Conservation (phyloP, 2,113 vertebrate genomes). For the Nansenia antarctica region DNA sequence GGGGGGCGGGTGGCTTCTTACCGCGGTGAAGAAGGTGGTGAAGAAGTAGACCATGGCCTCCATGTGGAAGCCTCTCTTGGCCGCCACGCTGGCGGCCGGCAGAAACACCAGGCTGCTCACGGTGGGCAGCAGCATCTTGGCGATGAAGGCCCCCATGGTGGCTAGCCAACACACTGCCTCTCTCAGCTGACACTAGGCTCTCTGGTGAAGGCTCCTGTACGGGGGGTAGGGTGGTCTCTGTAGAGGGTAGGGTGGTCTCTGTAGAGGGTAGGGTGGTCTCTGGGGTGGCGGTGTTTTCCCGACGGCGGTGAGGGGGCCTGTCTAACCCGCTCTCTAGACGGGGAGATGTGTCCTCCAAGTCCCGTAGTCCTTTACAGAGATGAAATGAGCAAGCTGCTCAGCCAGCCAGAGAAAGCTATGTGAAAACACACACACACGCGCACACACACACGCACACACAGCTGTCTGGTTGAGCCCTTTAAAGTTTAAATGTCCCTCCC, state of each 20-base stretch:
- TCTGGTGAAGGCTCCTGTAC: neutral
- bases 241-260: no score
- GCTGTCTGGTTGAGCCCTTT: conserved; percentile 71
- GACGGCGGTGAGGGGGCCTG: no score
- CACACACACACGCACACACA: conserved; percentile 49
- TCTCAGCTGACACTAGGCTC: neutral
- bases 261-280: no score
- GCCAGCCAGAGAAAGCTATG: neutral
- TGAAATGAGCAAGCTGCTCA: neutral
- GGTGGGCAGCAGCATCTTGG: conserved; percentile 92
- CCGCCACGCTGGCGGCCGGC: conserved; percentile 86
- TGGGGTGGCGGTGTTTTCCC: no score
- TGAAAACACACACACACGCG: conserved; percentile 1
- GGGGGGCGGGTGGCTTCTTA: no score
- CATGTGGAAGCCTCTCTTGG: conserved; percentile 95
- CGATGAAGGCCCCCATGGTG: conserved; percentile 87
- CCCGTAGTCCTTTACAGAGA: neutral
- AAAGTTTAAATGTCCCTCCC: conserved; percentile 79
- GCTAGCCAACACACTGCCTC: neutral
- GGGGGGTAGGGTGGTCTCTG: no score
- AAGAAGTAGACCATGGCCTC: conserved; percentile 99
- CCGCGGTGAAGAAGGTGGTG: conserved; percentile 95
- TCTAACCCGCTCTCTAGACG: neutral
- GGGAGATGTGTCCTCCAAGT: neutral
- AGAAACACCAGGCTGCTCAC: conserved; percentile 92